Percentiles rank a stretch among this genome's conserved stretches.
phyloP scores from a whole-genome alignment of 2,797 vertebrate genomes.

The Falco peregrinus region DNA sequence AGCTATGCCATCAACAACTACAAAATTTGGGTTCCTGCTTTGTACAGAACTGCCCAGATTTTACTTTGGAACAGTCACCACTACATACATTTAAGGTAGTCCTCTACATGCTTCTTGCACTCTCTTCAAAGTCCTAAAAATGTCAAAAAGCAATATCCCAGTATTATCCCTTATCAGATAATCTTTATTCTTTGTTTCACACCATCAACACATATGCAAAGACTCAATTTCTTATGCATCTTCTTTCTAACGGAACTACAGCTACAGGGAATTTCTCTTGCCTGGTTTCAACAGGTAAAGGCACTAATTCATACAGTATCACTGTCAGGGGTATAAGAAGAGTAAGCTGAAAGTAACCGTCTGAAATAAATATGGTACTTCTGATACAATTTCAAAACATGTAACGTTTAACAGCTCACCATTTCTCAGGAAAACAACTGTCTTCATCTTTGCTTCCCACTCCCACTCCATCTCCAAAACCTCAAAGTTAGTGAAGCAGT shows the following conservation, averaged over 20 bases:
- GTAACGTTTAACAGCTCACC: neutral
- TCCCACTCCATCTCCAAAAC: neutral
- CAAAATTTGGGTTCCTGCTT: neutral
- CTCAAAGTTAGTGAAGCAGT: neutral
- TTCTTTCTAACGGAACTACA: neutral
- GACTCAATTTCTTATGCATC: neutral
- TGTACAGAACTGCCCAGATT: neutral
- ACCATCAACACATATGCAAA: neutral
- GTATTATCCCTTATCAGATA: neutral
- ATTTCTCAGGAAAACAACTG: neutral
- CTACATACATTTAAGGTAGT: neutral
- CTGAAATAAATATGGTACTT: neutral
- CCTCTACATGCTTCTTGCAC: neutral
- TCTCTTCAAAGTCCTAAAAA: neutral
- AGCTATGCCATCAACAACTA: neutral
- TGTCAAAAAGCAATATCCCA: neutral
- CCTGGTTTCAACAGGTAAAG: neutral
- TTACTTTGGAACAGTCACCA: neutral
- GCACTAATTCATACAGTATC: neutral
- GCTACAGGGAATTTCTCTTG: neutral
- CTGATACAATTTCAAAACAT: neutral
- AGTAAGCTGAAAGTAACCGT: neutral
- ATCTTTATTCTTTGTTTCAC: neutral
- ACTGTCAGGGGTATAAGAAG: neutral
- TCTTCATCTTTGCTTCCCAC: neutral